Conservation (phyloP, 2,113 vertebrate species). For the Aegypius monachus region DNA sequence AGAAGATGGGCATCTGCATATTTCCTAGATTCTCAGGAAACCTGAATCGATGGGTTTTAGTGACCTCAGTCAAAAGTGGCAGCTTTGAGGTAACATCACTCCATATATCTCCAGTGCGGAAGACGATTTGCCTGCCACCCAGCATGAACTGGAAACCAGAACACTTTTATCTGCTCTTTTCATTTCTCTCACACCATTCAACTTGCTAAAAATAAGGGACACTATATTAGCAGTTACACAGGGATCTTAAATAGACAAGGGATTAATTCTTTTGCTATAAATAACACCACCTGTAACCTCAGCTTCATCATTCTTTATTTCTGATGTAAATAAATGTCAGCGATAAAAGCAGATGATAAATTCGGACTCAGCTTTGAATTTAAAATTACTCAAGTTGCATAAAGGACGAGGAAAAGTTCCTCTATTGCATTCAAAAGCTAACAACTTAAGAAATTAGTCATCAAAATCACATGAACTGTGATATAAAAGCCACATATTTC, state of each 20-base stretch:
- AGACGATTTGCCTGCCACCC: background rate
- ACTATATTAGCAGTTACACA: background rate
- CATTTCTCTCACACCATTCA: background rate
- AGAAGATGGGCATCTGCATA: background rate
- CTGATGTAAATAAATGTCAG: slow-evolving; percentile 34
- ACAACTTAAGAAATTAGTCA: background rate
- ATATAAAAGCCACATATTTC: background rate
- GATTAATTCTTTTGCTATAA: slow-evolving; percentile 40
- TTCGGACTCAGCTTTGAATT: background rate
- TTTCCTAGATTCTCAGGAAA: background rate
- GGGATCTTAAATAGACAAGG: slow-evolving; percentile 2
- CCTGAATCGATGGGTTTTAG: background rate
- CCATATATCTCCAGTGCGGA: background rate
- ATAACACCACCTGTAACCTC: slow-evolving; percentile 25
- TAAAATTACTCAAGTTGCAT: background rate
- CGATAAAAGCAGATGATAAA: background rate
- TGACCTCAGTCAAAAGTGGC: background rate
- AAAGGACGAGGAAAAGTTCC: background rate
- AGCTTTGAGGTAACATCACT: background rate
- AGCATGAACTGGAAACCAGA: background rate
- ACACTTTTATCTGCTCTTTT: background rate
- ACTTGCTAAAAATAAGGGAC: slow-evolving; percentile 14
- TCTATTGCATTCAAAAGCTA: background rate
- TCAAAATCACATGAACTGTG: background rate
- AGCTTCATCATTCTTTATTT: slow-evolving; percentile 27